Evolutionary conservation across 2,888 invertebrate species (phyloP).

Genomic region (Oligia latruncula): DNA sequence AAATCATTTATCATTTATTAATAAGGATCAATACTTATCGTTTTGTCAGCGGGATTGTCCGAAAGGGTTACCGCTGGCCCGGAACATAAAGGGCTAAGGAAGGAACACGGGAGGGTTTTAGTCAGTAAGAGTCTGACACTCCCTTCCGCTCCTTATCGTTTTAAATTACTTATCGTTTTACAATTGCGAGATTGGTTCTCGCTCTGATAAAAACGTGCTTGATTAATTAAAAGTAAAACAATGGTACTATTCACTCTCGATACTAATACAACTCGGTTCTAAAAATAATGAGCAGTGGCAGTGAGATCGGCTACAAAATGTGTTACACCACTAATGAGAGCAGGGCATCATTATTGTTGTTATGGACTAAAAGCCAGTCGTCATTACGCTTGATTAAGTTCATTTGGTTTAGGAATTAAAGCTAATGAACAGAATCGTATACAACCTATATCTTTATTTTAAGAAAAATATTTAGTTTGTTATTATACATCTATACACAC

Average conservation of each 20-base stretch:
- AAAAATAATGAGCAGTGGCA: slow-evolving; percentile 43
- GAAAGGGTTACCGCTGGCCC: too few relatives aligned
- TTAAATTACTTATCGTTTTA: not conserved
- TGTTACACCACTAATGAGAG: slow-evolving; percentile 22
- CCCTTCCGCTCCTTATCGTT: too few relatives aligned
- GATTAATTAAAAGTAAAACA: slow-evolving; percentile 24
- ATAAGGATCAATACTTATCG: not conserved
- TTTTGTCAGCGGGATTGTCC: too few relatives aligned
- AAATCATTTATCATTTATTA: too few relatives aligned
- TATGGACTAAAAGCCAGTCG: not conserved
- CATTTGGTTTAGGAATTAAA: not conserved
- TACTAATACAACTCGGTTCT: slow-evolving; percentile 27
- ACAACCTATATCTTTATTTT: not conserved
- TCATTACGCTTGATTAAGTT: not conserved
- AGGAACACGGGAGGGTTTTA: too few relatives aligned
- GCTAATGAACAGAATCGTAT: not conserved
- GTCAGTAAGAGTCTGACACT: too few relatives aligned
- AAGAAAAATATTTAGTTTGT: not conserved
- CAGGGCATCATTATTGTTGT: slow-evolving; percentile 3
- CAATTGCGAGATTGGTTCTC: not conserved
- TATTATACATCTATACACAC: not conserved
- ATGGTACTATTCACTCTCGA: slow-evolving; percentile 3
- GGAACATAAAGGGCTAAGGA: too few relatives aligned
- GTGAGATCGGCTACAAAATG: slow-evolving; percentile 7
- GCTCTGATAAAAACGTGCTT: slow-evolving; percentile 10